Percentiles rank a stretch among this genome's conserved stretches.
phyloP scores from a whole-genome alignment of 2,113 vertebrate genomes.

The Sapajus apella region DNA sequence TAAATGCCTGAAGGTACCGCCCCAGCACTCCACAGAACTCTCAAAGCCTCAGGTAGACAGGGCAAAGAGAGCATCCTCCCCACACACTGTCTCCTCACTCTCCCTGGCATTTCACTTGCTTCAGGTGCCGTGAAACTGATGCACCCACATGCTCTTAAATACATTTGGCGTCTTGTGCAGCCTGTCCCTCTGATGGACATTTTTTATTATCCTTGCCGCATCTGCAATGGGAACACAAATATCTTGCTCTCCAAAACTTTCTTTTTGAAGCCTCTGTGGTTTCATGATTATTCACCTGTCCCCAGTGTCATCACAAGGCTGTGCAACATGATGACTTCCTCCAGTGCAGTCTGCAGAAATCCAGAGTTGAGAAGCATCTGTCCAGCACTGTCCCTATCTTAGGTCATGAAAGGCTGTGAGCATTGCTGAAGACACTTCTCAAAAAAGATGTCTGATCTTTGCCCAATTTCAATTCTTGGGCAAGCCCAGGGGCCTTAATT shows the following conservation, averaged over 20 bases:
- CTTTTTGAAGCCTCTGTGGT: conserved; percentile 90
- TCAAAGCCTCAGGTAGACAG: conserved; percentile 92
- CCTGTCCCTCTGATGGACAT: conserved; percentile 91
- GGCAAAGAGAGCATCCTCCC: conserved; percentile 91
- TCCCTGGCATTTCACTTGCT: conserved; percentile 90
- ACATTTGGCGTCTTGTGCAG: conserved; percentile 89
- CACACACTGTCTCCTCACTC: conserved; percentile 91
- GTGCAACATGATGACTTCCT: conserved; percentile 87
- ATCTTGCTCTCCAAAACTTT: conserved; percentile 93
- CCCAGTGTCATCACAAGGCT: conserved; percentile 86
- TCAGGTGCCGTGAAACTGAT: conserved; percentile 92
- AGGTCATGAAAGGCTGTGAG: too few relatives aligned
- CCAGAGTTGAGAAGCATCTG: conserved; percentile 90
- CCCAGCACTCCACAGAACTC: conserved; percentile 91
- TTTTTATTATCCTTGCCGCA: conserved; percentile 94
- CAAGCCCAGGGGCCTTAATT: rapidly evolving
- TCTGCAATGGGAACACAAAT: conserved; percentile 92
- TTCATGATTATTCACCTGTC: conserved; percentile 90
- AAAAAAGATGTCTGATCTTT: not conserved
- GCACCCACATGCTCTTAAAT: conserved; percentile 92
- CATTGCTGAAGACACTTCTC: not conserved
- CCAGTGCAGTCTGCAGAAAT: conserved; percentile 89
- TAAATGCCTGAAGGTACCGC: conserved; percentile 90
- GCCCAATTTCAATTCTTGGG: not conserved
- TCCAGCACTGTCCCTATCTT: conserved; percentile 77